Percentiles rank a stretch among this genome's conserved stretches.
These are phyloP conservation scores for Ashinkailepas kermadecensis DNA, from an alignment of 2,888 invertebrate genomes.

Conservation along the genomic window DNA sequence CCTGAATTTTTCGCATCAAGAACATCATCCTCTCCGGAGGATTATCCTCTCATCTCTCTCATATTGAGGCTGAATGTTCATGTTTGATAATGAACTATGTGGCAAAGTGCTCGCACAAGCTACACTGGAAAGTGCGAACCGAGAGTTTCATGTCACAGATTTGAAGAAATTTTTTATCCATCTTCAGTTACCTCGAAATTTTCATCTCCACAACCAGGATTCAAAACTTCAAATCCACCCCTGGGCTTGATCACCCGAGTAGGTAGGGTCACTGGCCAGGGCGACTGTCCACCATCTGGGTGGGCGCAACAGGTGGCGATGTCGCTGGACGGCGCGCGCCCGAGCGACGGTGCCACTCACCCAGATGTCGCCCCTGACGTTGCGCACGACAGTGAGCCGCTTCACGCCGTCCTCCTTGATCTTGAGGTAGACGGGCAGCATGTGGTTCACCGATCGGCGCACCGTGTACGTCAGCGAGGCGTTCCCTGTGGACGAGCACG, in stretches of 20 bases:
- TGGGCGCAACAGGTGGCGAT: too few relatives aligned
- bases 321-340: too few relatives aligned
- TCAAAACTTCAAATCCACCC: background rate
- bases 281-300: background rate
- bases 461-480: conserved; percentile 69
- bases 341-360: conserved; percentile 37
- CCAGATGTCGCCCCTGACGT: conserved; percentile 83
- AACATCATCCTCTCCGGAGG: too few relatives aligned
- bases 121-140: too few relatives aligned
- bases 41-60: too few relatives aligned
- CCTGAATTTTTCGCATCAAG: too few relatives aligned
- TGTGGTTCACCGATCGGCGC: conserved; percentile 65
- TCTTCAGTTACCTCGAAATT: background rate
- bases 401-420: conserved; percentile 52
- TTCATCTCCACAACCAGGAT: background rate
- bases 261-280: background rate
- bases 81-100: too few relatives aligned
- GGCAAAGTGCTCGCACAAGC: too few relatives aligned
- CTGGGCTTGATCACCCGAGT: background rate
- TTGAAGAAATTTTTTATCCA: too few relatives aligned
- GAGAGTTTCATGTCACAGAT: too few relatives aligned
- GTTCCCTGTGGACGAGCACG: conserved; percentile 55
- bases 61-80: too few relatives aligned
- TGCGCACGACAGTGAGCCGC: conserved; percentile 57
- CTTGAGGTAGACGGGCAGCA: conserved; percentile 70